Percentiles rank a stretch among this genome's conserved stretches.
phyloP scores from a whole-genome alignment of 2,888 invertebrate genomes.

The Hydraecia micacea region DNA sequence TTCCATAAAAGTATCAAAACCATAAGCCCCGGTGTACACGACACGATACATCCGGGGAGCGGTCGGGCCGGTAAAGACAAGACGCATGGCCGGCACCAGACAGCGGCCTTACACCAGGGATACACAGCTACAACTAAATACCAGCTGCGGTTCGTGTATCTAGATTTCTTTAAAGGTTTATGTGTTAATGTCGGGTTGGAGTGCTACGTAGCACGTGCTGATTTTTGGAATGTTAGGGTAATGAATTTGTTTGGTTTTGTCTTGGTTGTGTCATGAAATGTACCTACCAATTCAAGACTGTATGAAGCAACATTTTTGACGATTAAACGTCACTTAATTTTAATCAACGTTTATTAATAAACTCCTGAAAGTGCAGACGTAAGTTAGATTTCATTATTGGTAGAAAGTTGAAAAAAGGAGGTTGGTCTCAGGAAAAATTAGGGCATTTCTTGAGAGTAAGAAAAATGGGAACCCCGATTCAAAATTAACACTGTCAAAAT shows the following conservation, averaged over 20 bases:
- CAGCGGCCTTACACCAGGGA: conserved; percentile 72
- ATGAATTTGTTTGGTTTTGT: background rate
- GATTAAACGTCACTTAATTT: background rate
- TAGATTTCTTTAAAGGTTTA: conserved; percentile 53
- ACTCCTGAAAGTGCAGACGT: too few species aligned
- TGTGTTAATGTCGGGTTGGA: conserved; percentile 16
- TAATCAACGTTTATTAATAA: background rate
- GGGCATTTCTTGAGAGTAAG: background rate
- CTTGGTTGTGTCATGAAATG: background rate
- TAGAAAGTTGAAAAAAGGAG: background rate
- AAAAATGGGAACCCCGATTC: background rate
- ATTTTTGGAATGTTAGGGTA: background rate
- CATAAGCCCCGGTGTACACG: conserved; percentile 56
- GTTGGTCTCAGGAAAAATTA: background rate
- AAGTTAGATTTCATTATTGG: background rate
- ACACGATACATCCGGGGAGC: conserved; percentile 79
- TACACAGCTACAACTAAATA: conserved; percentile 41
- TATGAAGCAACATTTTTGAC: background rate
- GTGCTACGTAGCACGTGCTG: background rate
- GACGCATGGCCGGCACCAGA: conserved; percentile 83
- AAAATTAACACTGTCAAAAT: background rate
- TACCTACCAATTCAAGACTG: background rate
- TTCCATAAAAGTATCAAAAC: conserved; percentile 74
- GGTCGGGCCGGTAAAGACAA: conserved; percentile 81
- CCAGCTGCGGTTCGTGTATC: conserved; percentile 16